Evolutionary conservation across 2,888 invertebrate genomes (phyloP), one percentile per base, ranked within the genome.

Genomic region (Plebejus anna): DNA sequence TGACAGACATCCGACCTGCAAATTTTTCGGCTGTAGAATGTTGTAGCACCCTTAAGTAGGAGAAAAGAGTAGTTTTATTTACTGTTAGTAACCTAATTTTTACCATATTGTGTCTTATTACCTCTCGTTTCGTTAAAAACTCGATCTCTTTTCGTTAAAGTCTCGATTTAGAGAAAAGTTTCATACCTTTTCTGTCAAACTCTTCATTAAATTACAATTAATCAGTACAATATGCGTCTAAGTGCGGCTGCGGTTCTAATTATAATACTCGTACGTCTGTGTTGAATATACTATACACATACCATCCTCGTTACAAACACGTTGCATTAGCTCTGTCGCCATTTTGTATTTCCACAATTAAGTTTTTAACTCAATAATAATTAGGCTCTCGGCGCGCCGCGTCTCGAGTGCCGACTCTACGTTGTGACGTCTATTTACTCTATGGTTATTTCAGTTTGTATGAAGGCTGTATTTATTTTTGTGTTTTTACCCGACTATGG

Each of bases 291-390:
- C 47, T 47, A 4, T 28, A 9, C 28, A 61, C 4, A 36, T 32
- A 2, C 11, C 32, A 1, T 32, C 32, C 32, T 66, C 32, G 66
- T 66, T 66, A 66, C 66, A 66, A 66, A 66, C 66, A 66, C 66
- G 66, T 66, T 61, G 9, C 32, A 32, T 66, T 55, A 55, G 32
- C 32, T 22, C 22, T 28, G 47, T 51, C 47, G 47, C 51, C 38
- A 42, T 22, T 72, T 72, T 72, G 72, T 13, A 22, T 66, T 42
- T 51, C 13, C 72, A 28, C 28, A 51, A 72, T 72, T 47, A 47
- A 72, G 72, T 72, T 72, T 72, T 72, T 72, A 72, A 72, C 42
- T 72, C 47, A 72, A 72, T 72, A 51, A 71, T 72, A 72, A 72
- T 72, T 72, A 47, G 72, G 42, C 47, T 51, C 72, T 72, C 47